These are phyloP conservation scores for Musca domestica DNA, from an alignment of 1,140 invertebrate genomes.

Conservation along the genomic window DNA sequence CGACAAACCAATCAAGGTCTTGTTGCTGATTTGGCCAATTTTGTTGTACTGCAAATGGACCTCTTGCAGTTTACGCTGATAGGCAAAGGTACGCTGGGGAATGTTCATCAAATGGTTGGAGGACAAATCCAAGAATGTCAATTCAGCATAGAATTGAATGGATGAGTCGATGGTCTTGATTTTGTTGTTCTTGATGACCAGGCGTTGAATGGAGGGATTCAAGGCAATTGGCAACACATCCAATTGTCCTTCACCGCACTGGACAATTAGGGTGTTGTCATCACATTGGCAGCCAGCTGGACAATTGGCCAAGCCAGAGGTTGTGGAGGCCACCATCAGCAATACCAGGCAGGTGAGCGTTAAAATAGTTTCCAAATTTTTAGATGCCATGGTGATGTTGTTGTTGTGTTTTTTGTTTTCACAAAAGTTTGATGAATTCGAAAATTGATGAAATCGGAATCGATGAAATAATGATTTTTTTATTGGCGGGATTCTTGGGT, in stretches of 20 bases:
- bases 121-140: slow-evolving; percentile 80
- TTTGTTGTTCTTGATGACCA: slow-evolving; percentile 79
- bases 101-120: slow-evolving; percentile 80
- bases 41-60: slow-evolving; percentile 85
- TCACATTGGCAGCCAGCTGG: slow-evolving; percentile 80
- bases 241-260: slow-evolving; percentile 79
- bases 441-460: neutral
- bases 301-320: slow-evolving; percentile 60
- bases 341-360: slow-evolving; percentile 26
- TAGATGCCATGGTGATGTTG: slow-evolving; percentile 18
- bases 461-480: neutral
- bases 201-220: slow-evolving; percentile 82
- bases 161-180: slow-evolving; percentile 86
- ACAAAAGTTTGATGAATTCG: neutral
- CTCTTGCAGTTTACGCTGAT: slow-evolving; percentile 77
- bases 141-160: slow-evolving; percentile 82
- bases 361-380: slow-evolving; percentile 3
- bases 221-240: slow-evolving; percentile 87
- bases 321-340: neutral
- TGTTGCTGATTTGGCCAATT: slow-evolving; percentile 74
- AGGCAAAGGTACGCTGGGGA: slow-evolving; percentile 73
- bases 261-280: slow-evolving; percentile 81
- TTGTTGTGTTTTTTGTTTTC: slow-evolving; percentile 12
- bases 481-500: neutral
- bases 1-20: slow-evolving; percentile 75